phyloP scores from a whole-genome alignment of 2,888 invertebrate species.

The Pseudanteris insignis region DNA sequence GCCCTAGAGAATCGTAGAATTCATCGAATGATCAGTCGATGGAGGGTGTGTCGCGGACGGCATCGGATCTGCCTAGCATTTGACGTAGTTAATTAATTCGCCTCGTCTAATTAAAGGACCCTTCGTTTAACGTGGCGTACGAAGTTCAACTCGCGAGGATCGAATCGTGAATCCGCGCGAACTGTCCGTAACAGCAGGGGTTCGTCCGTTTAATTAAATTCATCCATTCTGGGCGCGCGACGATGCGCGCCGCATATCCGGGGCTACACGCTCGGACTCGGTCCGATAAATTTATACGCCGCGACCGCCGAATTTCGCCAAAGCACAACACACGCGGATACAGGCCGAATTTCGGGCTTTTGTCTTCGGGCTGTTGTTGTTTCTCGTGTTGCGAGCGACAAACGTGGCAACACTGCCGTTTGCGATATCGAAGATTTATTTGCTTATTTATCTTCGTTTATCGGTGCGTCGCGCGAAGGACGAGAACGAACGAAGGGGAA shows the following conservation, averaged over 20 bases:
- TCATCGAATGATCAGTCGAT: slow-evolving; percentile 23
- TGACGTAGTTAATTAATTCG: slow-evolving; percentile 49
- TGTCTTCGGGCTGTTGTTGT: slow-evolving; percentile 35
- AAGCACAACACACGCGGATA: no score
- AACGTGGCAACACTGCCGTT: slow-evolving; percentile 22
- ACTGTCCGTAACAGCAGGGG: slow-evolving; percentile 49
- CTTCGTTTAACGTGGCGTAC: slow-evolving; percentile 37
- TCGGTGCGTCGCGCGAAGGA: slow-evolving; percentile 30
- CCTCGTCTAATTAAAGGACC: slow-evolving; percentile 50
- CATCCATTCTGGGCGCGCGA: slow-evolving; percentile 55
- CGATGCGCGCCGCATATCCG: slow-evolving; percentile 43
- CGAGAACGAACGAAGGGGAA: slow-evolving; percentile 25
- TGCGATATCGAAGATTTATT: slow-evolving; percentile 39
- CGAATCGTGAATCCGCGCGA: slow-evolving; percentile 57
- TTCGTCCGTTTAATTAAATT: slow-evolving; percentile 64
- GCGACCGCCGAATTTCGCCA: slow-evolving; percentile 27
- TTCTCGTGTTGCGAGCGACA: slow-evolving; percentile 32
- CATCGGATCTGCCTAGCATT: slow-evolving; percentile 26
- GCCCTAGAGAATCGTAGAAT: slow-evolving; percentile 10
- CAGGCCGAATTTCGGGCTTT: slow-evolving; percentile 7
- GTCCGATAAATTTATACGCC: slow-evolving; percentile 53
- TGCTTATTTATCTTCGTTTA: slow-evolving; percentile 42
- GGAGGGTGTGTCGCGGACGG: slow-evolving; percentile 2
- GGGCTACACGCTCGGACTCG: slow-evolving; percentile 44
- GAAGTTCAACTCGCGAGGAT: slow-evolving; percentile 59